Evolutionary conservation across 1,140 invertebrate genomes (phyloP), one percentile per base, ranked within the genome.

Genomic region (Drosophila insularis): DNA sequence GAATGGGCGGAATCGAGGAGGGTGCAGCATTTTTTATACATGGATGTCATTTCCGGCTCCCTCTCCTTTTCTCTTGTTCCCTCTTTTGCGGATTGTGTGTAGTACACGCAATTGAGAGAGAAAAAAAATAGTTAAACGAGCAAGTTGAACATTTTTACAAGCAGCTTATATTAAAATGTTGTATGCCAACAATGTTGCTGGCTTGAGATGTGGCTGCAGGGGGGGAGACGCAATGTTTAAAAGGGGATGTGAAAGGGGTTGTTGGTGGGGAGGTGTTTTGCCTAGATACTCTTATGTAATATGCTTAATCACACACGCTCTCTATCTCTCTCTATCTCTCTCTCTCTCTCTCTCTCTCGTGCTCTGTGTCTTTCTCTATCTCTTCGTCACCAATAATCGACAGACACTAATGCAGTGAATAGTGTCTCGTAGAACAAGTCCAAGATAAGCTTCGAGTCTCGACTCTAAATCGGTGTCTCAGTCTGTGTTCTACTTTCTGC

Each of bases 401-500:
- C 19, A 32, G 23, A 21, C 17, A 10, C 59, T 21, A 40, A 39
- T 40, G 59, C 71, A 14, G 8, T 53, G 35, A 75, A 65, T 40
- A 39, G 63, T 40, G 11, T 19, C 35, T 46, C 61, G 37, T 7
- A 27, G 64, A 75, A 75, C 73, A 75, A 75, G 73, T 75, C 75
- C 72, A 75, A 75, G 73, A 75, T 75, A 75, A 65, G 39, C 59
- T 19, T 7, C 6, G 39, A 50, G 43, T 56, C 23, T 31, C 35
- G 23, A 8, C 23, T 32, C 27, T 11, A 56, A 32, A 17, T 56
- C 54, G 6, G 11, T 6, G 37, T 72, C 68, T 39, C 60, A 71
- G 64, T 46, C 68, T 53, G 61, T 81, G 81, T 85, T 85, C 81
- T 86, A 86, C 70, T 71, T 85, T 85, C 64, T 50, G 19, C 35